Evolutionary conservation across 2,113 vertebrate genomes (phyloP).

Genomic region (Salvelinus fontinalis): DNA sequence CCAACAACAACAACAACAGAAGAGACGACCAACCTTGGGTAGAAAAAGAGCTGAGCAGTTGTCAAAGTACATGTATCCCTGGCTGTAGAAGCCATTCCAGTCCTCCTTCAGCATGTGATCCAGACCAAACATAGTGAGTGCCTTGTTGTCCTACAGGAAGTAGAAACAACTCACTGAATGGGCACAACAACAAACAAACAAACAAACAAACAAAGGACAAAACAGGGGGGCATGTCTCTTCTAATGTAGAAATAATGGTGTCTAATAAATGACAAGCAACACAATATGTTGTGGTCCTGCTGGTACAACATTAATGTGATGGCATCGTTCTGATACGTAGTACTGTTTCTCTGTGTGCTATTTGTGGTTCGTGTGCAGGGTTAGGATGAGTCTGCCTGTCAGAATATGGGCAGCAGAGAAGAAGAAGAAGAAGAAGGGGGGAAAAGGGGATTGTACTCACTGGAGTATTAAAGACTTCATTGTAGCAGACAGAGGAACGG

Average conservation of each 20-base stretch:
- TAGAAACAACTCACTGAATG: not conserved
- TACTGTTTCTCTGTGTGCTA: not conserved
- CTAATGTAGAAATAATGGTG: not conserved
- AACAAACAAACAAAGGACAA: not conserved
- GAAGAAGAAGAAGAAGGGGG: no score
- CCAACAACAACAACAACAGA: not conserved
- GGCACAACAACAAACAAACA: not conserved
- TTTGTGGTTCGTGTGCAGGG: not conserved
- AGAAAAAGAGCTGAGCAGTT: conserved; percentile 85
- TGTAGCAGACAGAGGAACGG: conserved; percentile 76
- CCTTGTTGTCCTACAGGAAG: conserved; percentile 77
- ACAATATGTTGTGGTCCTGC: not conserved
- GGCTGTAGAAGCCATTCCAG: conserved; percentile 88
- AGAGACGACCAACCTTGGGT: conserved; percentile 69
- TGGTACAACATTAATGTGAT: not conserved
- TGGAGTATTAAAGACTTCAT: conserved; percentile 76
- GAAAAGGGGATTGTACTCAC: conserved; percentile 55
- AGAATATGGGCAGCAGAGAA: not conserved
- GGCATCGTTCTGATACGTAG: not conserved
- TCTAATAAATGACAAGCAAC: not conserved
- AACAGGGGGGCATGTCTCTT: not conserved
- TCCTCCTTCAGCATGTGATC: conserved; percentile 78
- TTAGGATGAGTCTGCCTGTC: not conserved
- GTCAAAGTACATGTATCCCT: conserved; percentile 71
- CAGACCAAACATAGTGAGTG: conserved; percentile 77